Conservation (phyloP, 2,888 invertebrate species). For the Sympetrum striolatum region DNA sequence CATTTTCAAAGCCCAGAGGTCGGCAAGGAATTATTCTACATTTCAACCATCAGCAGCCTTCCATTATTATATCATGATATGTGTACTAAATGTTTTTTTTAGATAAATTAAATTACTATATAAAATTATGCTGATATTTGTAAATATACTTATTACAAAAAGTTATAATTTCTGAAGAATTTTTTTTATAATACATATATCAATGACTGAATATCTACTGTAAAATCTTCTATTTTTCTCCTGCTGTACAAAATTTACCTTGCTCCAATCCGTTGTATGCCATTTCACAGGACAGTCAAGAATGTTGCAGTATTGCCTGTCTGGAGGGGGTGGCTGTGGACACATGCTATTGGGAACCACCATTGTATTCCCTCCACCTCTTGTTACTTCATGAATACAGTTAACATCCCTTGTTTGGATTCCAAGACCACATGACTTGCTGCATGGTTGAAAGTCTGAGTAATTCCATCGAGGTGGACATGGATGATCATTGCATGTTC, state of each 20-base stretch:
- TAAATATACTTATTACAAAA: too few species aligned
- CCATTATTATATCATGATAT: too few species aligned
- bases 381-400: slow-evolving; percentile 86
- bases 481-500: slow-evolving; percentile 93
- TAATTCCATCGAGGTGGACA: slow-evolving; percentile 96
- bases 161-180: too few species aligned
- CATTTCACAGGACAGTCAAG: slow-evolving; percentile 91
- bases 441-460: slow-evolving; percentile 87
- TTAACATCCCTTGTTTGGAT: slow-evolving; percentile 89
- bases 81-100: too few species aligned
- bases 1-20: too few species aligned
- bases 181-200: too few species aligned
- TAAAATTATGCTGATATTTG: too few species aligned
- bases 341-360: slow-evolving; percentile 94
- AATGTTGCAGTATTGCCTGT: slow-evolving; percentile 90
- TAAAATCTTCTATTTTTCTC: not conserved
- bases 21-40: too few species aligned
- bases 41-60: too few species aligned
- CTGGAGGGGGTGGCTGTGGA: slow-evolving; percentile 87
- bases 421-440: slow-evolving; percentile 93
- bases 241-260: slow-evolving; percentile 56
- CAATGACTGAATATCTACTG: too few species aligned
- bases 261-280: slow-evolving; percentile 87
- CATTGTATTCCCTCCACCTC: slow-evolving; percentile 87
- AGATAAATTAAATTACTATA: too few species aligned